Percentiles rank a stretch among this genome's conserved stretches.
phyloP scores from a whole-genome alignment of 2,113 vertebrate genomes.

The Hyperoodon ampullatus region DNA sequence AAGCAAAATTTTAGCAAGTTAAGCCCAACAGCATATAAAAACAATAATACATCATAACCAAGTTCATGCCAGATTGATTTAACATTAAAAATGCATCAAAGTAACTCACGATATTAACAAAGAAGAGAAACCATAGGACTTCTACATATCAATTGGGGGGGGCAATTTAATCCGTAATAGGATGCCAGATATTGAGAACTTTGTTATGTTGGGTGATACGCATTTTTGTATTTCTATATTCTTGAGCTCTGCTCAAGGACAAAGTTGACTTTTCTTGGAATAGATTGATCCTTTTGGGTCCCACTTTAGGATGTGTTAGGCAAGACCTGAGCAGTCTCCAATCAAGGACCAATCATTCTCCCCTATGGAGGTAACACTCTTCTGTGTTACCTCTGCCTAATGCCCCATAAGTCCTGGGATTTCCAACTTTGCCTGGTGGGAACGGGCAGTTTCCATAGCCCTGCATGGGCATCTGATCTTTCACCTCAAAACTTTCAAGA shows the following conservation, averaged over 20 bases:
- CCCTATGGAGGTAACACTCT: too few species aligned
- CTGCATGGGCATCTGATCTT: too few species aligned
- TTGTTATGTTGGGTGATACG: neutral
- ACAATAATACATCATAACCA: neutral
- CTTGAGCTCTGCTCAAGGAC: neutral
- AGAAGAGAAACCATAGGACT: neutral
- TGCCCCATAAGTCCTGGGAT: too few species aligned
- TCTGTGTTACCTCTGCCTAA: too few species aligned
- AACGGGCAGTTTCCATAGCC: too few species aligned
- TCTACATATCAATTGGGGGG: too few species aligned
- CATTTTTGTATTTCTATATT: neutral
- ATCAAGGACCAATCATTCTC: too few species aligned
- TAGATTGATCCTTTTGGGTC: neutral
- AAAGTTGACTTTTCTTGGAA: neutral
- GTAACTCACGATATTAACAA: neutral
- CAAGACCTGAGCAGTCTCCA: rapidly evolving
- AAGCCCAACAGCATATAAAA: neutral
- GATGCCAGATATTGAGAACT: neutral
- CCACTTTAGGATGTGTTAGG: neutral
- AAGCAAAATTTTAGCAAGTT: neutral
- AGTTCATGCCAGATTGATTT: neutral
- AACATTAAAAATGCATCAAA: neutral
- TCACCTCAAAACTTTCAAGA: rapidly evolving
- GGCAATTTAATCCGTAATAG: rapidly evolving
- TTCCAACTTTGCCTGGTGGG: too few species aligned